These are phyloP conservation scores for Drosophila albomicans DNA, from an alignment of 1,140 invertebrate species.

Conservation along the genomic window DNA sequence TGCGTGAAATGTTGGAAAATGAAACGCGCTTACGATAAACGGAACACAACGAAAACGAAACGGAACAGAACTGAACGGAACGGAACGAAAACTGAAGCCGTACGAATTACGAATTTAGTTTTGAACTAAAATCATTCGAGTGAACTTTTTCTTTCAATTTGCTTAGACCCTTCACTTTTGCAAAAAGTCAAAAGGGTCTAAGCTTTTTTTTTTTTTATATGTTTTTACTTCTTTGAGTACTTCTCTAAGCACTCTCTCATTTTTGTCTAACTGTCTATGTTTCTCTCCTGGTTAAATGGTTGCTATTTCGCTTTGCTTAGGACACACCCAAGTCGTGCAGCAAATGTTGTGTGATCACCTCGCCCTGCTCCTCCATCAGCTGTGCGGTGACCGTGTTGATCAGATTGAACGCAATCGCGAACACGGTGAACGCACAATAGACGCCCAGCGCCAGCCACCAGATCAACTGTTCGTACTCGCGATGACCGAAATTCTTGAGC, in stretches of 20 bases:
- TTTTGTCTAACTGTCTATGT: constrained; percentile 47
- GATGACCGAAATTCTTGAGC: constrained; percentile 97
- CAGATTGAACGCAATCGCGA: constrained; percentile 96
- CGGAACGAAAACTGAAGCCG: constrained; percentile 72
- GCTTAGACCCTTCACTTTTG: too few species aligned
- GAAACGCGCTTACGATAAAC: constrained; percentile 53
- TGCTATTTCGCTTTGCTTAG: constrained; percentile 49
- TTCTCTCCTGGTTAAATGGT: constrained; percentile 45
- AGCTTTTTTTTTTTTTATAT: constrained; percentile 37
- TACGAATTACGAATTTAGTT: constrained; percentile 78
- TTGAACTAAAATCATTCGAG: constrained; percentile 68
- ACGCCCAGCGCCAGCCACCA: constrained; percentile 98
- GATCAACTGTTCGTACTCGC: constrained; percentile 95
- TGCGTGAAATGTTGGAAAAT: constrained; percentile 63
- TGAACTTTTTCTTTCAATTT: constrained; percentile 47
- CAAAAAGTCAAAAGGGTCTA: too few species aligned
- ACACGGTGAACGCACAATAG: constrained; percentile 96
- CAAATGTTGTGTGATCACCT: constrained; percentile 84
- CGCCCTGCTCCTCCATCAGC: constrained; percentile 83
- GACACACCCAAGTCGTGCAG: constrained; percentile 84
- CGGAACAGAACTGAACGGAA: constrained; percentile 61
- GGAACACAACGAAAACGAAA: constrained; percentile 64
- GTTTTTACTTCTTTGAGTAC: not conserved
- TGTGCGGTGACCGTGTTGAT: constrained; percentile 88
- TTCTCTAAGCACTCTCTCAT: not conserved